These are phyloP conservation scores for Gobiocypris rarus DNA, from an alignment of 2,113 vertebrate genomes.

Conservation along the genomic window DNA sequence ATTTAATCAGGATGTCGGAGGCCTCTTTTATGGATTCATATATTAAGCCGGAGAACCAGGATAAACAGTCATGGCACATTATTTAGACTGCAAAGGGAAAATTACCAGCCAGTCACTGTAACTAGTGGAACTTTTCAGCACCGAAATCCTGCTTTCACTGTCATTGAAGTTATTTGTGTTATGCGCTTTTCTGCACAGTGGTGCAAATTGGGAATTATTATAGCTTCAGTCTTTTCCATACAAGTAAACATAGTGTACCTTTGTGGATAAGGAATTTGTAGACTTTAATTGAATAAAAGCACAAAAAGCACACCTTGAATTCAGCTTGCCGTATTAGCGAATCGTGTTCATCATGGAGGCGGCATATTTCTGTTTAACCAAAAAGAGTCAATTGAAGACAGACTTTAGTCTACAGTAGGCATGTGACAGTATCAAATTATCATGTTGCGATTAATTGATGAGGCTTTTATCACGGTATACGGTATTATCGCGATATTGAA, in stretches of 20 bases:
- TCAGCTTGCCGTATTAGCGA: not conserved
- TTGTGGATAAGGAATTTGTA: not conserved
- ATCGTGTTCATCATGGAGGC: not conserved
- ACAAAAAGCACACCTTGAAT: conserved; percentile 6
- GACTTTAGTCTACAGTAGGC: not conserved
- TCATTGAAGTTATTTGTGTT: conserved; percentile 12
- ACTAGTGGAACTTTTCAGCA: conserved; percentile 16
- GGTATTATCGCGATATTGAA: too few relatives aligned
- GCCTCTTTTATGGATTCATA: conserved; percentile 50
- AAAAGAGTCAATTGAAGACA: not conserved
- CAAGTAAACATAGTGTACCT: not conserved
- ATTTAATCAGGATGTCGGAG: conserved; percentile 51
- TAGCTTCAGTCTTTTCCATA: conserved; percentile 8
- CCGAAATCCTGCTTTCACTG: conserved; percentile 16
- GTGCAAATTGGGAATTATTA: conserved; percentile 21
- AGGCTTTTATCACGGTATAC: too few relatives aligned
- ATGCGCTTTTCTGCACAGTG: not conserved
- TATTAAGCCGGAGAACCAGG: conserved; percentile 45
- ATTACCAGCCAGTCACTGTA: conserved; percentile 12
- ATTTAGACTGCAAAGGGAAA: conserved; percentile 27
- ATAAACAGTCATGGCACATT: conserved; percentile 39
- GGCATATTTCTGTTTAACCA: not conserved
- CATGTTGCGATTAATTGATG: too few relatives aligned
- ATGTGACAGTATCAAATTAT: too few relatives aligned
- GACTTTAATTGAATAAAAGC: conserved; percentile 30